Evolutionary conservation across 2,797 vertebrate species (phyloP).

Genomic region (Apodemus agrarius): DNA sequence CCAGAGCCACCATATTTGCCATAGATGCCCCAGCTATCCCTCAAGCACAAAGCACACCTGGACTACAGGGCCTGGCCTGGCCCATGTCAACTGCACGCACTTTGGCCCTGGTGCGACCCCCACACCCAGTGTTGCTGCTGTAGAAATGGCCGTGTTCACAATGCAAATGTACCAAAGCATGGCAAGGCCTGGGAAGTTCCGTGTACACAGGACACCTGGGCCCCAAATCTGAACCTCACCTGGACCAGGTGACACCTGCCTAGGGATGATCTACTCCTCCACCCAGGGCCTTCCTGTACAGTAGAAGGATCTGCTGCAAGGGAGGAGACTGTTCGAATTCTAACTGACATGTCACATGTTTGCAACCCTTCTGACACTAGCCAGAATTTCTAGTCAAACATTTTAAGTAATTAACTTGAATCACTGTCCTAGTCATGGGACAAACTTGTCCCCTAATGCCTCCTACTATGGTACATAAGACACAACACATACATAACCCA

Average conservation of each 20-base stretch:
- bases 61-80: background rate
- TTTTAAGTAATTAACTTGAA: background rate
- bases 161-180: background rate
- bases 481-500: background rate
- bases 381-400: background rate
- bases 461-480: background rate
- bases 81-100: background rate
- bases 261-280: too few relatives aligned
- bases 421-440: background rate
- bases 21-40: background rate
- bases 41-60: background rate
- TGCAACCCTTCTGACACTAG: background rate
- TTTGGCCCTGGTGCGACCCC: background rate
- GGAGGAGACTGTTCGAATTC: background rate
- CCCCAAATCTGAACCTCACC: background rate
- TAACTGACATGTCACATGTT: background rate
- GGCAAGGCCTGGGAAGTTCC: background rate
- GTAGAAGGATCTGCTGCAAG: background rate
- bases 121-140: background rate
- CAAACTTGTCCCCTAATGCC: background rate
- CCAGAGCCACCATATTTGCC: background rate
- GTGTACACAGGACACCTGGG: too few relatives aligned
- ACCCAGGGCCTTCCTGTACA: background rate
- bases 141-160: background rate
- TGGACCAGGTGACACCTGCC: too few relatives aligned